These are phyloP conservation scores for Thaumatotibia leucotreta DNA, from an alignment of 1,140 invertebrate genomes.

Conservation along the genomic window DNA sequence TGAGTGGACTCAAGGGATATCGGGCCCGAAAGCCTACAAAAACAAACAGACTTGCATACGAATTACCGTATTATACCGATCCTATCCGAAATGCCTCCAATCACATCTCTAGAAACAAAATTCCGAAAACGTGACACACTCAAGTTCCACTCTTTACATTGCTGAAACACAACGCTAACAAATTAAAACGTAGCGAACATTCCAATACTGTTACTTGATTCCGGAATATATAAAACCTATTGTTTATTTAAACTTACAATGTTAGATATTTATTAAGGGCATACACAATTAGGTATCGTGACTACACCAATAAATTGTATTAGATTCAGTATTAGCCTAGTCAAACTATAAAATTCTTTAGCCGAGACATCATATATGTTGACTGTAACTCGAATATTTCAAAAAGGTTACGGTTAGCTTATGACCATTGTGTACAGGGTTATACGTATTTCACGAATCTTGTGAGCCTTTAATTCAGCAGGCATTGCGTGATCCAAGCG, in stretches of 20 bases:
- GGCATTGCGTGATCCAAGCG: not conserved
- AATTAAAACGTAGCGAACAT: not conserved
- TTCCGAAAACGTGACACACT: slow-evolving; percentile 2
- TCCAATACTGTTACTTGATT: too few species aligned
- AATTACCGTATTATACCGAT: slow-evolving; percentile 32
- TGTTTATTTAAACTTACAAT: too few species aligned
- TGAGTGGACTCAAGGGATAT: slow-evolving; percentile 18
- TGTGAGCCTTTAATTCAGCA: not conserved
- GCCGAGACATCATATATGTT: not conserved
- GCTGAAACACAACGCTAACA: not conserved
- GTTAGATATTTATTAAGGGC: too few species aligned
- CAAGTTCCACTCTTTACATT: not conserved
- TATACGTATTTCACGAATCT: not conserved
- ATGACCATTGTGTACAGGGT: not conserved
- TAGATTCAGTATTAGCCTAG: not conserved
- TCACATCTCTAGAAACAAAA: slow-evolving; percentile 9
- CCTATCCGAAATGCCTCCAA: slow-evolving; percentile 6
- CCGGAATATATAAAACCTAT: too few species aligned
- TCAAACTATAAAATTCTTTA: not conserved
- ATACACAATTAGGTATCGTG: not conserved
- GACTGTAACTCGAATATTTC: not conserved
- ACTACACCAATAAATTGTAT: not conserved
- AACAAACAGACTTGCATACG: slow-evolving; percentile 40
- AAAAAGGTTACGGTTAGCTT: not conserved
- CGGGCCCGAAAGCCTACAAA: slow-evolving; percentile 16